These are phyloP conservation scores for Tiliacea citrago DNA, from an alignment of 2,888 invertebrate species.

Conservation along the genomic window DNA sequence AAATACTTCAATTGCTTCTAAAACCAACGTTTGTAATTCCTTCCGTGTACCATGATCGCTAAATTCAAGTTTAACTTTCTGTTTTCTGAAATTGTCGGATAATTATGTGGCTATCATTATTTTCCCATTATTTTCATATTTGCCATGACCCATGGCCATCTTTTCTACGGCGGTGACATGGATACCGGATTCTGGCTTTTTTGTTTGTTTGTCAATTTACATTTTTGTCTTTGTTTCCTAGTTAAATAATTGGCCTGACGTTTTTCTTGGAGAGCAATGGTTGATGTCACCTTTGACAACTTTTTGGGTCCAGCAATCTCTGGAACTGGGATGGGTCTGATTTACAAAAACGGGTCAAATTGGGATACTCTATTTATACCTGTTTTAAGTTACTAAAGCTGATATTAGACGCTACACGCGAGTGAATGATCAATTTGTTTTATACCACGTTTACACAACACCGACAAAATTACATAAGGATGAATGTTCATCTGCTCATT, in stretches of 20 bases:
- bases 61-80: conserved; percentile 59
- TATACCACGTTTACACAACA: neutral
- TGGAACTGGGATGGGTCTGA: neutral
- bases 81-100: conserved; percentile 59
- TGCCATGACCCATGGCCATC: conserved; percentile 59
- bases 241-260: conserved; percentile 15
- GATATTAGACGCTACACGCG: neutral
- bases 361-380: neutral
- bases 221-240: conserved; percentile 34
- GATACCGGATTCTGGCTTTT: conserved; percentile 48
- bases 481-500: neutral
- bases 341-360: neutral
- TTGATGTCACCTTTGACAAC: neutral
- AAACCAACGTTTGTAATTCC: conserved; percentile 32
- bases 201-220: conserved; percentile 44
- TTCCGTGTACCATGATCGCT: conserved; percentile 39
- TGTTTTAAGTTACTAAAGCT: neutral
- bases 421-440: neutral
- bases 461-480: neutral
- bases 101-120: conserved; percentile 66
- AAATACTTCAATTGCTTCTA: conserved; percentile 27
- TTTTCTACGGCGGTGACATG: conserved; percentile 52
- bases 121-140: conserved; percentile 73
- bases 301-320: neutral
- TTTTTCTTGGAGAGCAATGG: neutral